These are phyloP conservation scores for Danionella dracula DNA, from an alignment of 2,797 vertebrate genomes.

Conservation along the genomic window DNA sequence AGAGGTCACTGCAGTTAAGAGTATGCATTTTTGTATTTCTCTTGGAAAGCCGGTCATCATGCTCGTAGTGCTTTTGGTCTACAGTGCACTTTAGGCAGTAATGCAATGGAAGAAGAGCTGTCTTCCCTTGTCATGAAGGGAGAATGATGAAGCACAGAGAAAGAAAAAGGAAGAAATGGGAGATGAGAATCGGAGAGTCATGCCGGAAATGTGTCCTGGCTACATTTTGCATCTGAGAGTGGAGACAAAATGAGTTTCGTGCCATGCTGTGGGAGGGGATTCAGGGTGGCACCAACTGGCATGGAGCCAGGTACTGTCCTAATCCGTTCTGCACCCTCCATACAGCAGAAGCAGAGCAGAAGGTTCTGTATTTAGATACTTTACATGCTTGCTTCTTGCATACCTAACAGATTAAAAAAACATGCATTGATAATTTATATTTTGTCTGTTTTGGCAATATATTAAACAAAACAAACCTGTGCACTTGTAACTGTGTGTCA, in stretches of 20 bases:
- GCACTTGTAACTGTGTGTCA: too few species aligned
- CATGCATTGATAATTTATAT: too few species aligned
- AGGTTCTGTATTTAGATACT: too few species aligned
- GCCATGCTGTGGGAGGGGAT: slow-evolving; percentile 24
- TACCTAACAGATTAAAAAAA: too few species aligned
- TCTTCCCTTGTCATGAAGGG: slow-evolving; percentile 46
- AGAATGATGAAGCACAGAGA: slow-evolving; percentile 32
- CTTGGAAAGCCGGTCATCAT: slow-evolving; percentile 54
- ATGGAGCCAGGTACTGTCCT: neutral
- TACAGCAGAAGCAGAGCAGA: neutral
- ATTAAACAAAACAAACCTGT: too few species aligned
- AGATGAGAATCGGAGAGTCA: slow-evolving; percentile 46
- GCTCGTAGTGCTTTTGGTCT: slow-evolving; percentile 71
- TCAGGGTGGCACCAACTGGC: slow-evolving; percentile 25
- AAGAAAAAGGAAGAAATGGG: slow-evolving; percentile 40
- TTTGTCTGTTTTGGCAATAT: too few species aligned
- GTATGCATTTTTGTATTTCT: neutral
- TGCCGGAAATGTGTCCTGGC: slow-evolving; percentile 7
- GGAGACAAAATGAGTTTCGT: slow-evolving; percentile 55
- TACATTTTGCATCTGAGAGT: slow-evolving; percentile 55
- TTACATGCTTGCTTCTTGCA: too few species aligned
- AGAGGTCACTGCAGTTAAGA: slow-evolving; percentile 35
- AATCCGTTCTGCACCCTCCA: neutral
- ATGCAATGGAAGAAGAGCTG: slow-evolving; percentile 60
- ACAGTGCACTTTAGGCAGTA: slow-evolving; percentile 64